A percentile compares a stretch with the other conserved stretches of the same genome.
Conservation (phyloP, 2,888 invertebrate genomes). For the Eulithis testata region DNA sequence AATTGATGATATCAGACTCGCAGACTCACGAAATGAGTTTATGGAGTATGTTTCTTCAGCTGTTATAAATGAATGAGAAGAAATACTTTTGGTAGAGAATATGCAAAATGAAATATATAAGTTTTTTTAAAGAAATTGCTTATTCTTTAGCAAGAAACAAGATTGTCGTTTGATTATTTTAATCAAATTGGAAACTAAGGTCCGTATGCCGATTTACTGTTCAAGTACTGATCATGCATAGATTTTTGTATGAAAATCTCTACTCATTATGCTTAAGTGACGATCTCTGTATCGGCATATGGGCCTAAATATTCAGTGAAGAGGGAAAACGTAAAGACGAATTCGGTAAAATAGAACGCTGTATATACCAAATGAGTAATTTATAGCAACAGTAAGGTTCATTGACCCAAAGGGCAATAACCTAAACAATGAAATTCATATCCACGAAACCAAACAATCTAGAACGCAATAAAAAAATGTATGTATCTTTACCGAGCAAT, state of each 20-base stretch:
- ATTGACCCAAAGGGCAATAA: slow-evolving; percentile 31
- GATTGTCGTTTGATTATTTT: too few relatives aligned
- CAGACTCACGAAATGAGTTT: slow-evolving; percentile 15
- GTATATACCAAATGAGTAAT: background rate
- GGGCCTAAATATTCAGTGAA: too few relatives aligned
- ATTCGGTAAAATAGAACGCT: too few relatives aligned
- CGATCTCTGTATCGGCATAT: too few relatives aligned
- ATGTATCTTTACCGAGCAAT: slow-evolving; percentile 61
- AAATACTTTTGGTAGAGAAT: slow-evolving; percentile 6
- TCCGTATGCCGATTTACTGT: too few relatives aligned
- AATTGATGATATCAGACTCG: slow-evolving; percentile 38
- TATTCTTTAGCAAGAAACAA: too few relatives aligned
- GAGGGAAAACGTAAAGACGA: too few relatives aligned
- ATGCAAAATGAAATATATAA: background rate
- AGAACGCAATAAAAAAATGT: slow-evolving; percentile 42
- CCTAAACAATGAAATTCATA: slow-evolving; percentile 32
- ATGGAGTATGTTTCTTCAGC: slow-evolving; percentile 4
- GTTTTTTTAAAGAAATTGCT: too few relatives aligned
- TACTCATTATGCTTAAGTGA: too few relatives aligned
- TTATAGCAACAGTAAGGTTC: slow-evolving; percentile 19
- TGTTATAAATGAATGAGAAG: background rate
- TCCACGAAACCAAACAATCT: slow-evolving; percentile 38
- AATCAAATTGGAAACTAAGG: too few relatives aligned
- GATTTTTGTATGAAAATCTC: too few relatives aligned
- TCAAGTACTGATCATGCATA: too few relatives aligned